These are phyloP conservation scores for Paragorgia papillata DNA, from an alignment of 92 coral and sea anemone species.

Conservation along the genomic window DNA sequence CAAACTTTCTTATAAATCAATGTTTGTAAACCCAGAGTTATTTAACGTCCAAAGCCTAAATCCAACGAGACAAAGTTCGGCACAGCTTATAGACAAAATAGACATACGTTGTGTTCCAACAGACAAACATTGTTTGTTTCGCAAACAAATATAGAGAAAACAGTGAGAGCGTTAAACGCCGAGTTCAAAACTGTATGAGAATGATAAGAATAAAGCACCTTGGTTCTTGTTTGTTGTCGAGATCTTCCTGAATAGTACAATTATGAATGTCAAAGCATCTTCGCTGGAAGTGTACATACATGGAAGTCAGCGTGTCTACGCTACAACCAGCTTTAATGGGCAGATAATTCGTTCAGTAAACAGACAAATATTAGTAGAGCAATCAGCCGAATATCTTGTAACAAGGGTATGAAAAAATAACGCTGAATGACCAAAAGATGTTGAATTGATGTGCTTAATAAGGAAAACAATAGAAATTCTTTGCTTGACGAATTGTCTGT, in stretches of 20 bases:
- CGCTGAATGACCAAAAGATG: conserved; percentile 1
- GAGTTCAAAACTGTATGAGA: background rate
- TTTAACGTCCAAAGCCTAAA: conserved; percentile 14
- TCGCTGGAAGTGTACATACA: background rate
- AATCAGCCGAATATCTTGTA: background rate
- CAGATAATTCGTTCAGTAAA: conserved; percentile 44
- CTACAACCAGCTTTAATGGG: conserved; percentile 13
- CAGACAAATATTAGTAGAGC: conserved; percentile 40
- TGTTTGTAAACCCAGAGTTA: conserved; percentile 17
- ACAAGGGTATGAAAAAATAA: background rate
- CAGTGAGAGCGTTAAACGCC: conserved; percentile 40
- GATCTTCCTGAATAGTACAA: background rate
- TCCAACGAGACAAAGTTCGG: background rate
- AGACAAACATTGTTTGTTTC: conserved; percentile 38
- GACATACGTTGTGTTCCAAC: conserved; percentile 7
- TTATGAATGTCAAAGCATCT: background rate
- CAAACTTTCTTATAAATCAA: conserved; percentile 4
- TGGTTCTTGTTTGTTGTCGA: background rate
- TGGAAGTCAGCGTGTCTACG: background rate
- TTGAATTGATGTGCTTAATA: conserved; percentile 25
- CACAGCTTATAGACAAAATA: conserved; percentile 22
- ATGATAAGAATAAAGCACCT: too few species aligned
- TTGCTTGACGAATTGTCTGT: background rate
- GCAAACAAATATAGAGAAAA: conserved; percentile 6
- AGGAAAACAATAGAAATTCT: conserved; percentile 18